Conservation (phyloP, 2,888 invertebrate species). For the Fragum sueziense region DNA sequence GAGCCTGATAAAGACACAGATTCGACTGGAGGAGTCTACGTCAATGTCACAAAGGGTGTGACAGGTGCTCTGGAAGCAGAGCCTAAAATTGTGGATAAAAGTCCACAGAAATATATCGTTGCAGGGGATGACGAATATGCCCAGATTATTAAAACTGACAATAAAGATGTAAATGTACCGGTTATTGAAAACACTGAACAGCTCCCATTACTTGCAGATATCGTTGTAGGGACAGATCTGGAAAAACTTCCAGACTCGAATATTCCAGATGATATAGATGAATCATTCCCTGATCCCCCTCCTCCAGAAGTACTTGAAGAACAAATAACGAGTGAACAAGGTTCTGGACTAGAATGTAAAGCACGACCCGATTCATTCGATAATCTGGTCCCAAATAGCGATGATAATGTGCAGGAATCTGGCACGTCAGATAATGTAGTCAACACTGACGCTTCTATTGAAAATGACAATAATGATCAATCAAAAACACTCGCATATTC, state of each 20-base stretch:
- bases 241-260: background rate
- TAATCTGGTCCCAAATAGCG: background rate
- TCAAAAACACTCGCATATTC: slow-evolving; percentile 24
- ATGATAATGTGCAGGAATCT: background rate
- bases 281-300: background rate
- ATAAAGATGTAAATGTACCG: background rate
- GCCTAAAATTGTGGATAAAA: background rate
- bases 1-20: background rate
- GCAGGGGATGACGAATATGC: slow-evolving; percentile 42
- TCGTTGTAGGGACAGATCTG: background rate
- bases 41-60: slow-evolving; percentile 5
- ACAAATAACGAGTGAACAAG: background rate
- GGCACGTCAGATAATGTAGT: background rate
- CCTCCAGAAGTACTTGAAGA: background rate
- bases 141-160: slow-evolving; percentile 17
- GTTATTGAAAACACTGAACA: background rate
- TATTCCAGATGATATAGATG: background rate
- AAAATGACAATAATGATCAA: background rate
- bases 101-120: slow-evolving; percentile 4
- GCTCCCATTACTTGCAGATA: too few species aligned
- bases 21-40: slow-evolving; percentile 8
- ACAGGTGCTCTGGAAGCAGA: background rate
- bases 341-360: background rate
- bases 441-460: background rate
- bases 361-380: slow-evolving; percentile 3